Base-by-base conservation (phyloP, 2,113 vertebrate genomes). In the Cheilinus undulatus region DNA sequence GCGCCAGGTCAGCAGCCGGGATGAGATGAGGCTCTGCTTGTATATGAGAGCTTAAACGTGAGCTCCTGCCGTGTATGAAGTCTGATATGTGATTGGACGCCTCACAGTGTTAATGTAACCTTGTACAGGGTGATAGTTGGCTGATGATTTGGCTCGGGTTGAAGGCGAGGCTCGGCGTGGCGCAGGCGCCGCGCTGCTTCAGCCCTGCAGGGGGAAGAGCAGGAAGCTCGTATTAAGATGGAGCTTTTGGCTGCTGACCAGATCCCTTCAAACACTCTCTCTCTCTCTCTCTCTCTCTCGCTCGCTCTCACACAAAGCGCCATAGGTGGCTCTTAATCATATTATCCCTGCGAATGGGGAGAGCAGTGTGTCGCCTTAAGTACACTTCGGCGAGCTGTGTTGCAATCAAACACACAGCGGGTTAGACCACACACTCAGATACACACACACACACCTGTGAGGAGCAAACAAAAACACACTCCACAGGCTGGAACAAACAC, bases 181-280 rank as follows among this genome's bases (percentile, higher is more conserved):
- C 0, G 54, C 69, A 52, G 74, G 48, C 61, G 15, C 50, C 24
- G 17, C 32, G 12, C 68, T 67, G 54, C 28, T 43, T 26, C 32
- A 3, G 38, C 51, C 58, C 69, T 62, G 66, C 68, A 15, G 88
- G 71, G 54, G 34, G 51, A 38, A 12, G 43, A 65, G 76, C 53
- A 76, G 61, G 69, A 49, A 23, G 59, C 45, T 8, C 34, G 67
- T 63, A 74, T 85, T 70, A 76, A 84, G 75, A 90, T 89, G 84
- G 76, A 62, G 53, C 58, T 73, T 68, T 87, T 93, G 92, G 90
- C 90, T 63, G 52, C 38, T 65, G 76, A 91, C 86, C 90, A 92
- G 77, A n/a, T 73, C 53, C 49, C 48, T 8, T 49, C 42, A 22
- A 70, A 53, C 74, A 69, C 74, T 57, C 64, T 49, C 73, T 63